Conservation (phyloP, 2,113 vertebrate genomes). For the Callorhinus ursinus region DNA sequence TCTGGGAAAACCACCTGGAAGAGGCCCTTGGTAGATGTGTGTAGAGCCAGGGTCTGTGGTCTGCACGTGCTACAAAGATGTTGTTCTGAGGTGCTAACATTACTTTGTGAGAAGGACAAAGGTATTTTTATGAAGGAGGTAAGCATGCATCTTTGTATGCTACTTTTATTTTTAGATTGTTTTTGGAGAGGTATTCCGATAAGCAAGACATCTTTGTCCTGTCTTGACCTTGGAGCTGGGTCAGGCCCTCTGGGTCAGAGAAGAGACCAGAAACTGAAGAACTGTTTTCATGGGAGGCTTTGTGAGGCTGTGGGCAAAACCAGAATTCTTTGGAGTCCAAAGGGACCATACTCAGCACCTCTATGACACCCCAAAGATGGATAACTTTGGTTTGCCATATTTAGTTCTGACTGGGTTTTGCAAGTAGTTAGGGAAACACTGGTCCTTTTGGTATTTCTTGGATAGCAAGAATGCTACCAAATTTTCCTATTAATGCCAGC, state of each 20-base stretch:
- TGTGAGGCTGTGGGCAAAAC: not conserved
- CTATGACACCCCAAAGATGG: not conserved
- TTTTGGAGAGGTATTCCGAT: not conserved
- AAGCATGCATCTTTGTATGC: not conserved
- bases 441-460: not conserved
- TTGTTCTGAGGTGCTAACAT: not conserved
- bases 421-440: not conserved
- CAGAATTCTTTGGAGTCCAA: not conserved
- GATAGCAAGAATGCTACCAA: not conserved
- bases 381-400: not conserved
- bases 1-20: not conserved
- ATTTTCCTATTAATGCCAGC: not conserved
- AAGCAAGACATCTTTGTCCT: not conserved
- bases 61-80: not conserved
- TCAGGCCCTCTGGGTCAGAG: not conserved
- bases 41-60: not conserved
- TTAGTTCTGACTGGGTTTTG: not conserved
- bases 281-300: not conserved
- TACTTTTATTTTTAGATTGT: not conserved
- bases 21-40: not conserved
- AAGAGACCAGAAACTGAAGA: not conserved
- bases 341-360: not conserved
- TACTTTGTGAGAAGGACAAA: not conserved
- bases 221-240: not conserved
- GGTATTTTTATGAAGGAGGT: not conserved